phyloP scores from a whole-genome alignment of 2,888 invertebrate genomes.

The Pharmacophagus antenor region DNA sequence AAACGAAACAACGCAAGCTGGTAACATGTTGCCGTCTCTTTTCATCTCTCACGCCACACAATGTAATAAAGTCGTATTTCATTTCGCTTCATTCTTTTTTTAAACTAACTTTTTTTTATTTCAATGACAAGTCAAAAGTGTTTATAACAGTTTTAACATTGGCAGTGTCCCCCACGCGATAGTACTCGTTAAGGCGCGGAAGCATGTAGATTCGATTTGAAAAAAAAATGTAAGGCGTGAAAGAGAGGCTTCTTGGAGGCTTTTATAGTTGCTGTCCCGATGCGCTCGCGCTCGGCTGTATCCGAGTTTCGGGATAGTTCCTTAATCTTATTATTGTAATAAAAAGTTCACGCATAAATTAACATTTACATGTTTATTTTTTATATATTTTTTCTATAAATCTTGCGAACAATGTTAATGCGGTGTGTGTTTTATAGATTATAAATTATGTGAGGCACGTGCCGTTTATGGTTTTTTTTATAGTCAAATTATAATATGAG shows the following conservation, averaged over 20 bases:
- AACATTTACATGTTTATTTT: constrained; percentile 60
- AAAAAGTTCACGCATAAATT: constrained; percentile 78
- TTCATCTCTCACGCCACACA: constrained; percentile 46
- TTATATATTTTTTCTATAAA: constrained; percentile 45
- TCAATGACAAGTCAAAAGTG: constrained; percentile 60
- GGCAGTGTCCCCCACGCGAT: constrained; percentile 56
- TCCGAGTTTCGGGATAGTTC: constrained; percentile 73
- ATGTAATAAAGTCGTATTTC: constrained; percentile 55
- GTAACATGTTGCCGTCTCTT: constrained; percentile 54
- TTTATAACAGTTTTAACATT: constrained; percentile 55
- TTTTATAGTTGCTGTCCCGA: constrained; percentile 77
- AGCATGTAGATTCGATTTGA: constrained; percentile 53
- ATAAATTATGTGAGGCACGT: constrained; percentile 73
- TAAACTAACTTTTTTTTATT: constrained; percentile 48
- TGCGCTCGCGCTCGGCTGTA: constrained; percentile 78
- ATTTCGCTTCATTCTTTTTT: constrained; percentile 45
- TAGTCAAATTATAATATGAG: constrained; percentile 64
- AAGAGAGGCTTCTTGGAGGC: constrained; percentile 74
- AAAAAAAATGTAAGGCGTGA: constrained; percentile 74
- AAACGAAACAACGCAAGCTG: constrained; percentile 44
- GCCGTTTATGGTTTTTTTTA: constrained; percentile 73
- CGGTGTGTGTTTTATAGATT: constrained; percentile 59
- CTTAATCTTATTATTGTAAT: constrained; percentile 74
- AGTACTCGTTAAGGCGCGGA: constrained; percentile 61
- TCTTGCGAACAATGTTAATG: constrained; percentile 44